Base-by-base conservation (phyloP, 92 coral and sea anemone species). In the Scolanthus callimorphus region DNA sequence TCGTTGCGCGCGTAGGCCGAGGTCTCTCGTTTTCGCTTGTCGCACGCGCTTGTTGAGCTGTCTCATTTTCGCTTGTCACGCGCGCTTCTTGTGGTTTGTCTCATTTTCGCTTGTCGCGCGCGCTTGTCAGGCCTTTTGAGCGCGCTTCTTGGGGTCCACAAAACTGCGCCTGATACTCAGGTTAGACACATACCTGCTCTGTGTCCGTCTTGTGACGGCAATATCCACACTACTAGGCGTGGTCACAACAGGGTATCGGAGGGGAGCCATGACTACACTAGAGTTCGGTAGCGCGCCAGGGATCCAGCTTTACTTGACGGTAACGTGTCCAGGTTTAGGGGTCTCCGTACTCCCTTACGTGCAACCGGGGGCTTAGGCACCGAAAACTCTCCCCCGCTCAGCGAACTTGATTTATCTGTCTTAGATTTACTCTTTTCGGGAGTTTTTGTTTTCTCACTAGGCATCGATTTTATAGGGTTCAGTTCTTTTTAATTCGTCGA, bases 141-240 rank as follows among this genome's bases (percentile, higher is more conserved):
- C n/a, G n/a, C n/a, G n/a, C n/a, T n/a, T n/a, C n/a, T n/a, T n/a
- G n/a, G n/a, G n/a, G n/a, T n/a, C n/a, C n/a, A n/a, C n/a, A n/a
- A n/a, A n/a, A n/a, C n/a, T n/a, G n/a, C n/a, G n/a, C n/a, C n/a
- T n/a, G n/a, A n/a, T n/a, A n/a, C n/a, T n/a, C n/a, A n/a, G n/a
- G n/a, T n/a, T n/a, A n/a, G n/a, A n/a, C 15, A 34, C 15, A 15
- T 69, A 92, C 98, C 98, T 92, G 81, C 96, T 88, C 25, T 92
- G 98, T 11, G 98, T 67, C 30, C 98, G 79, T 62, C 96, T 78
- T 24, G 85, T 79, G 25, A 63, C 70, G 19, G 90, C 79, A 30
- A 66, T 56, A 28, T 88, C 98, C 17, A 78, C 86, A 21, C 80
- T 59, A 30, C 92, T 71, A 29, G 89, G 76, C 26, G 80, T 21